Percentiles rank a stretch among this genome's conserved stretches.
Evolutionary conservation across 2,113 vertebrate genomes (phyloP).

Genomic region (Dicerorhinus sumatrensis): DNA sequence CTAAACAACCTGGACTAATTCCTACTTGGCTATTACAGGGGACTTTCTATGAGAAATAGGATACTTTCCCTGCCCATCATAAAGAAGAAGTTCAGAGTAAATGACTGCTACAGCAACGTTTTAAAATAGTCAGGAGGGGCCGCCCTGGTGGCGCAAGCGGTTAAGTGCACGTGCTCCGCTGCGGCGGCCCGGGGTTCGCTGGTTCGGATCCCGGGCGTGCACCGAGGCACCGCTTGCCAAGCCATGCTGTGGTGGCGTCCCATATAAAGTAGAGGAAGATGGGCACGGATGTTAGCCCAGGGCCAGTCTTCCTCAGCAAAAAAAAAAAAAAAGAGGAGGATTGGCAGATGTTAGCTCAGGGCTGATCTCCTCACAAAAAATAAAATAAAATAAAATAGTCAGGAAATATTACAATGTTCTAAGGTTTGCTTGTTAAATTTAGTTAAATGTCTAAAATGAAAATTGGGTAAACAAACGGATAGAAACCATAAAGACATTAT

Average conservation of each 20-base stretch:
- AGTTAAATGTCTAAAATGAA: background rate
- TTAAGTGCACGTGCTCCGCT: too few relatives aligned
- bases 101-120: background rate
- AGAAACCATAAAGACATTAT: background rate
- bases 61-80: background rate
- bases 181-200: too few relatives aligned
- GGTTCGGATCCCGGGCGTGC: too few relatives aligned
- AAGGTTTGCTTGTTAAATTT: constrained; percentile 7
- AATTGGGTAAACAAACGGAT: constrained; percentile 15
- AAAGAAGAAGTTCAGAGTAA: constrained; percentile 36
- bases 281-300: too few relatives aligned
- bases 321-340: too few relatives aligned
- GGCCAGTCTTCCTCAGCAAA: too few relatives aligned
- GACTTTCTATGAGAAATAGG: constrained; percentile 43
- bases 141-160: too few relatives aligned
- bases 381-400: background rate
- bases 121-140: constrained; percentile 50
- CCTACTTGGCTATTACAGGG: background rate
- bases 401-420: constrained; percentile 7
- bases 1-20: background rate
- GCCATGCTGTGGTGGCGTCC: too few relatives aligned
- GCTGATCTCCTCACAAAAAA: too few relatives aligned
- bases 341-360: too few relatives aligned
- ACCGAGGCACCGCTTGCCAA: too few relatives aligned
- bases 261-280: too few relatives aligned